Conservation (phyloP, 1,140 invertebrate species). For the Formica selysi region DNA sequence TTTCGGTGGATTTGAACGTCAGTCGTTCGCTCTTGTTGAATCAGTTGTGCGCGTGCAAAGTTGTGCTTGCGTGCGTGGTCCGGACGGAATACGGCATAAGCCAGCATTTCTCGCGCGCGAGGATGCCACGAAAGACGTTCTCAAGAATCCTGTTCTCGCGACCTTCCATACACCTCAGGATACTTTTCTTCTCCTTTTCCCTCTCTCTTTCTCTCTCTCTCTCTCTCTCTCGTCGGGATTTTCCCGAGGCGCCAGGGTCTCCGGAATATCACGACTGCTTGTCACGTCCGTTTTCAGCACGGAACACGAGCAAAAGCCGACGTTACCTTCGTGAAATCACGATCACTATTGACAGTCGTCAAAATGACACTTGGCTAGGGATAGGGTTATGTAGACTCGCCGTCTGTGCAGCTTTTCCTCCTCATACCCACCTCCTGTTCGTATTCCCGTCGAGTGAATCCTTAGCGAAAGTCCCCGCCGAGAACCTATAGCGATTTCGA, state of each 20-base stretch:
- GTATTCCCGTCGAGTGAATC: constrained; percentile 44
- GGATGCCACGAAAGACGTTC: constrained; percentile 35
- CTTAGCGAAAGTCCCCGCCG: constrained; percentile 8
- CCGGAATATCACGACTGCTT: constrained; percentile 65
- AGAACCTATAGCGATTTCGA: constrained; percentile 30
- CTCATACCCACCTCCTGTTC: neutral
- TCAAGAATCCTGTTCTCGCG: constrained; percentile 38
- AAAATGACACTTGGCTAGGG: constrained; percentile 65
- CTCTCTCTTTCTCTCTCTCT: neutral
- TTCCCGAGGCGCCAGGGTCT: neutral
- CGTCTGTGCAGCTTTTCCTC: neutral
- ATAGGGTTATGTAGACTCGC: constrained; percentile 59
- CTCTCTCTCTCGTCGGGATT: constrained; percentile 3
- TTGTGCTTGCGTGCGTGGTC: constrained; percentile 30
- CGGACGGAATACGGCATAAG: constrained; percentile 43
- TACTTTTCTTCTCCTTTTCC: no score
- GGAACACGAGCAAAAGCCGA: constrained; percentile 62
- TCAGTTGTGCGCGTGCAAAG: constrained; percentile 15
- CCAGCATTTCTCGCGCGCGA: constrained; percentile 18
- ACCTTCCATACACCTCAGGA: neutral
- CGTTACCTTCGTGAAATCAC: constrained; percentile 65
- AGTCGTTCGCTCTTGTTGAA: constrained; percentile 54
- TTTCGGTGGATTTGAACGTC: constrained; percentile 56
- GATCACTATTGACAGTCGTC: constrained; percentile 67
- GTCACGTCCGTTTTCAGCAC: constrained; percentile 68